Base-by-base conservation (phyloP, 2,888 invertebrate species). In the Nomada goodeniana region DNA sequence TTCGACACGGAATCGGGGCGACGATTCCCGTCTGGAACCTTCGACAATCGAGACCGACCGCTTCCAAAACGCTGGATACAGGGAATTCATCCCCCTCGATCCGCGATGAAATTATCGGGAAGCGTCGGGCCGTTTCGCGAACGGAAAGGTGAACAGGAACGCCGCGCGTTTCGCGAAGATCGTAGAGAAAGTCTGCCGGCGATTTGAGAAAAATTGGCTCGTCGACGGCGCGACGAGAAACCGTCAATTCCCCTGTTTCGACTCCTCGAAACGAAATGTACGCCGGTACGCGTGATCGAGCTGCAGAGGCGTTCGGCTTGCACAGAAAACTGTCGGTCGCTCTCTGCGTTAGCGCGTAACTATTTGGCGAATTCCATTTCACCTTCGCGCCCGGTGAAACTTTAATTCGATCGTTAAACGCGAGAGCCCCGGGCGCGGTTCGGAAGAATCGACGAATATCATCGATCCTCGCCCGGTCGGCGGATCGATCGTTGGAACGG, bases 401-500 rank as follows among this genome's bases (percentile, higher is more conserved):
- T 78, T 86, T 78, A 72, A 74, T 82, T 63, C 68, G 57, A 63
- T 60, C 52, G 75, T 80, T 76, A 85, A 85, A 71, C 36, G 36
- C 26, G 47, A 59, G 53, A 7, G 47, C 65, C 65, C 60, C 59
- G n/a, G 44, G 44, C 67, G 61, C 63, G 70, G 73, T 60, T 4
- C 26, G 18, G 77, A 52, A 78, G 73, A 82, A 81, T 87, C 72
- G 71, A 80, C 86, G 85, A 82, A 76, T 65, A 80, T 84, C 78
- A 76, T 75, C 73, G 80, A 76, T 83, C 83, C 59, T 76, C 69
- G 60, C 47, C 47, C 29, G 29, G 11, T 7, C 18, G 29, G 29
- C 9, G 26, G 29, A 71, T 69, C 71, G 73, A 79, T 71, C 65
- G 65, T 36, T 36, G 61, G 76, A 47, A 42, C 53, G 44, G 55